Conservation (phyloP, 2,797 vertebrate genomes). For the Coccyzus lansbergi region DNA sequence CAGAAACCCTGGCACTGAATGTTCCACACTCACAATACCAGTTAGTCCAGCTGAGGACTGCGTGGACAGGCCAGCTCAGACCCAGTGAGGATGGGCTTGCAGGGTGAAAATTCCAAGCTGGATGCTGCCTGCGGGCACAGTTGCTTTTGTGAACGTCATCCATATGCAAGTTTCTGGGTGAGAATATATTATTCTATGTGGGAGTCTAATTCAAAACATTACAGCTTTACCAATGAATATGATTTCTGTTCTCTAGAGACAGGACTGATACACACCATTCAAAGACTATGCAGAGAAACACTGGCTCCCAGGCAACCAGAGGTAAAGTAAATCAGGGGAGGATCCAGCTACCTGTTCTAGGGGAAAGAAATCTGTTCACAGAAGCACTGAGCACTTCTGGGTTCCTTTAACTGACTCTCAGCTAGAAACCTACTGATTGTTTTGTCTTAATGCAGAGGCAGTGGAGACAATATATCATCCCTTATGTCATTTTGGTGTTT, state of each 20-base stretch:
- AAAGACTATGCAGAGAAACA: background rate
- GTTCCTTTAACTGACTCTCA: background rate
- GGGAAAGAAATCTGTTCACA: background rate
- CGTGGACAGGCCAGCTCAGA: background rate
- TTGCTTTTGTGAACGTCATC: background rate
- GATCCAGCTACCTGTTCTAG: background rate
- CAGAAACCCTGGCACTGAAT: background rate
- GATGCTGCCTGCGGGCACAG: background rate
- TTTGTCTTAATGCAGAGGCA: conserved; percentile 7
- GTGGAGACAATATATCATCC: conserved; percentile 2
- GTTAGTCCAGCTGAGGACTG: background rate
- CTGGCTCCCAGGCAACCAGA: background rate
- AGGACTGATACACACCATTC: background rate
- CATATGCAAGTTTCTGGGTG: background rate
- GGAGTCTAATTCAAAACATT: background rate
- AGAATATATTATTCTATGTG: background rate
- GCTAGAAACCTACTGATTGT: background rate
- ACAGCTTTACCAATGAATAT: background rate
- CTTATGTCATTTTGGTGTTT: conserved; percentile 50
- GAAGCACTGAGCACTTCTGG: background rate
- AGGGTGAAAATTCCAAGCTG: accelerated
- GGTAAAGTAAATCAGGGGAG: background rate
- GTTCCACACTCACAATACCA: background rate
- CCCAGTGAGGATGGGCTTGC: background rate
- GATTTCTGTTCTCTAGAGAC: background rate